Percentiles rank a stretch among this genome's conserved stretches.
Evolutionary conservation across 2,113 vertebrate species (phyloP).

Genomic region (Carettochelys insculpta): DNA sequence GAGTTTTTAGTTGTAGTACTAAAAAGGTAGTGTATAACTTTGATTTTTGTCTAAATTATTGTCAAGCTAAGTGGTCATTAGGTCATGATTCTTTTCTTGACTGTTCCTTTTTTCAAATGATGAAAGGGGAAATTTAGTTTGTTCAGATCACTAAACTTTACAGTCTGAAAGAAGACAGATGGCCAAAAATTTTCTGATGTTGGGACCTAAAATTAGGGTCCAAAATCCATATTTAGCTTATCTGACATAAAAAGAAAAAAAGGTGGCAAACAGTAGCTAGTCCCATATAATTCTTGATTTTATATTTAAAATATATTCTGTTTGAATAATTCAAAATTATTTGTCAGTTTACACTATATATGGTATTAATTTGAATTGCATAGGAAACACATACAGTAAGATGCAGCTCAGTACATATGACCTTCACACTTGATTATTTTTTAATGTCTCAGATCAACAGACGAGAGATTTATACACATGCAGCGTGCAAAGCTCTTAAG

Average conservation of each 20-base stretch:
- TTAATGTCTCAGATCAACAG: neutral
- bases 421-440: neutral
- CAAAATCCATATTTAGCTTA: neutral
- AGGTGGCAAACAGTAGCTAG: neutral
- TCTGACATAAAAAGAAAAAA: neutral
- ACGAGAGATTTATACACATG: neutral
- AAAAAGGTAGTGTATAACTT: neutral
- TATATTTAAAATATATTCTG: neutral
- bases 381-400: neutral
- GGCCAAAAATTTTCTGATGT: neutral
- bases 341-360: neutral
- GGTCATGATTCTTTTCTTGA: neutral
- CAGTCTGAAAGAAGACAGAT: neutral
- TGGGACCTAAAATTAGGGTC: neutral
- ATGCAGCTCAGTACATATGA: neutral
- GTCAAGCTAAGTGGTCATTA: neutral
- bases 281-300: neutral
- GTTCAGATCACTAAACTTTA: neutral
- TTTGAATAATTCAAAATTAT: neutral
- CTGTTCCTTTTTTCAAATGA: neutral
- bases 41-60: neutral
- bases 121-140: neutral
- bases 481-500: neutral
- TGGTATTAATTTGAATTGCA: neutral
- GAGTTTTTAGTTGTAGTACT: slow-evolving; percentile 4